Base-by-base conservation (phyloP, 2,888 invertebrate species). In the Sceliomorpha sp. region DNA sequence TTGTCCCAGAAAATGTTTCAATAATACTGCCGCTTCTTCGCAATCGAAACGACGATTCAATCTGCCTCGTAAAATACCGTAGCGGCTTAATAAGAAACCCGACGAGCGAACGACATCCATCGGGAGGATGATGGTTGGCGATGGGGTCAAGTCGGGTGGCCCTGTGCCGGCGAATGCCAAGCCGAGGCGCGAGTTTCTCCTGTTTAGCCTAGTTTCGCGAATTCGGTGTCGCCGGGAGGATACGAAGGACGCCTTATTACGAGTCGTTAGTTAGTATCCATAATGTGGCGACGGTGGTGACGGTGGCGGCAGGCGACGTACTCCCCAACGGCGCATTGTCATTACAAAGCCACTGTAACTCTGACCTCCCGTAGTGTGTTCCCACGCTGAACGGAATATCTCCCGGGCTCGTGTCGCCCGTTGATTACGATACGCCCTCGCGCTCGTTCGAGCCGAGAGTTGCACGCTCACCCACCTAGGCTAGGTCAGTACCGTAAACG, bases 401-500 rank as follows among this genome's bases (percentile, higher is more conserved):
- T 78, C 73, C 76, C 72, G 70, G 75, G 75, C 70, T 73, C 79
- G 70, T 74, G 75, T 74, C 77, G 78, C 74, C 74, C 75, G 76
- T 76, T 82, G 81, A 82, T 82, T 82, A 77, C 82, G 77, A 80
- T 81, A 83, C 80, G 80, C 80, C 82, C 78, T 80, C 80, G 77
- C 79, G 75, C 74, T 64, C 70, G 55, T 47, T 58, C 24, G 53
- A 58, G 53, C 26, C 45, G 68, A 67, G 59, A 70, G 69, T 72
- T 72, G 73, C 74, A 71, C 75, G 74, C 58, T 69, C 70, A 70
- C 69, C 72, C 69, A 72, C 75, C 78, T 78, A 81, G 75, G 81
- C 79, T 83, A 82, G 82, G 79, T 83, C 82, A 81, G 82, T 80
- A 79, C 82, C 82, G 80, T 77, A 81, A 81, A 80, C 76, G 78